Conservation (phyloP, 2,888 invertebrate species). For the Germaria angustata region DNA sequence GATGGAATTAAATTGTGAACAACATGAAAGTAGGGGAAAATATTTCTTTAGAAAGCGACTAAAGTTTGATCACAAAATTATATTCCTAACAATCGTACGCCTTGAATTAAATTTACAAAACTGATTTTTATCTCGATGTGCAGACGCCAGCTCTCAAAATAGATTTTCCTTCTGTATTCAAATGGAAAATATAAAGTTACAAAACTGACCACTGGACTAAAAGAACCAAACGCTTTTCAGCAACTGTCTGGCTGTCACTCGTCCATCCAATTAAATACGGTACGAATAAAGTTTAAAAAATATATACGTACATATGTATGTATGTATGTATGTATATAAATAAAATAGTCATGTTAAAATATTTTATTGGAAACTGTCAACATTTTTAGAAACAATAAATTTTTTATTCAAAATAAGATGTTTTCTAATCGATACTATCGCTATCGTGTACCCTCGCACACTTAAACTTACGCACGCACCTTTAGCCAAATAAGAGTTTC, state of each 20-base stretch:
- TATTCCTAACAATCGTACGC: background rate
- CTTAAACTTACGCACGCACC: conserved; percentile 9
- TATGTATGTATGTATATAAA: background rate
- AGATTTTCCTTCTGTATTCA: background rate
- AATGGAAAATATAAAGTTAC: conserved; percentile 34
- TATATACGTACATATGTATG: too few relatives aligned
- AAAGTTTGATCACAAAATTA: background rate
- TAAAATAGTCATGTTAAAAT: conserved; percentile 59
- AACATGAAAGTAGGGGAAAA: too few relatives aligned
- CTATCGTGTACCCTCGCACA: background rate
- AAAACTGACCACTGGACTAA: conserved; percentile 27
- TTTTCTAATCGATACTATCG: conserved; percentile 61
- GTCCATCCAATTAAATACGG: background rate
- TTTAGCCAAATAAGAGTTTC: background rate
- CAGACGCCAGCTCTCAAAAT: conserved; percentile 37
- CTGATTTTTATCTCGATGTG: conserved; percentile 4
- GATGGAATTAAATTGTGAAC: too few relatives aligned
- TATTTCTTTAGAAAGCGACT: too few relatives aligned
- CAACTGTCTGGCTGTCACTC: background rate
- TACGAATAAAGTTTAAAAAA: background rate
- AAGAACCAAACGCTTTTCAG: background rate
- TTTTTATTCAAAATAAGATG: conserved; percentile 61
- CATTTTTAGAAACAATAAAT: conserved; percentile 62
- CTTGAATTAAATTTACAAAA: background rate
- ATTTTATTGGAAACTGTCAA: conserved; percentile 69